Conservation (phyloP, 2,113 vertebrate species). For the Gobiocypris rarus region DNA sequence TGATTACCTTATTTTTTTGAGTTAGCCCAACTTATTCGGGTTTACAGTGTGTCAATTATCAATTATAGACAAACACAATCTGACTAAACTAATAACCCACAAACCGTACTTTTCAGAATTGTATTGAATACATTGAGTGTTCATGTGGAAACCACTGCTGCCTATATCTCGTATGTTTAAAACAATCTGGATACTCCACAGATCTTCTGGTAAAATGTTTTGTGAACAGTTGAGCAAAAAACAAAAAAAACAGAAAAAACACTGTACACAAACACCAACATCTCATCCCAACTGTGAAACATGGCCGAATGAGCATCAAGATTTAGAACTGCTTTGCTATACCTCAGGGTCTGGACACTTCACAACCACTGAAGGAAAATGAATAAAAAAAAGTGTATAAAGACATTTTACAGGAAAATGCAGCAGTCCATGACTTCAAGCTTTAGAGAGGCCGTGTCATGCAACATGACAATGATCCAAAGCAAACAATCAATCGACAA, state of each 20-base stretch:
- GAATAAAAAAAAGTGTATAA: neutral
- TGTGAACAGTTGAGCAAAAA: neutral
- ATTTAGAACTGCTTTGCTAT: neutral
- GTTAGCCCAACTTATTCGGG: no score
- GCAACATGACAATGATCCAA: neutral
- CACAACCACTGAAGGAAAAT: no score
- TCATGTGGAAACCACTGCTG: neutral
- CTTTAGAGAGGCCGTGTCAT: neutral
- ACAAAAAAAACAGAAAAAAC: no score
- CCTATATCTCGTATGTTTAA: neutral
- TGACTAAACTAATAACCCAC: neutral
- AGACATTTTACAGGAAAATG: neutral
- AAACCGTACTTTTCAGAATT: neutral
- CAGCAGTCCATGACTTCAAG: neutral
- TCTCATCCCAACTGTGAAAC: neutral
- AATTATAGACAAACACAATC: neutral
- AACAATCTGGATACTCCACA: neutral
- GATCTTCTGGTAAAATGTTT: neutral
- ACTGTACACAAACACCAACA: neutral
- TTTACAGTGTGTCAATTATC: no score
- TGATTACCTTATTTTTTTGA: no score
- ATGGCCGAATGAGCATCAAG: neutral
- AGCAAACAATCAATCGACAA: neutral
- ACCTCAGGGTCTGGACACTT: neutral
- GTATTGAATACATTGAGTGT: neutral